Evolutionary conservation across 2,797 vertebrate species (phyloP).

Genomic region (Typhlichthys eigenmanni): DNA sequence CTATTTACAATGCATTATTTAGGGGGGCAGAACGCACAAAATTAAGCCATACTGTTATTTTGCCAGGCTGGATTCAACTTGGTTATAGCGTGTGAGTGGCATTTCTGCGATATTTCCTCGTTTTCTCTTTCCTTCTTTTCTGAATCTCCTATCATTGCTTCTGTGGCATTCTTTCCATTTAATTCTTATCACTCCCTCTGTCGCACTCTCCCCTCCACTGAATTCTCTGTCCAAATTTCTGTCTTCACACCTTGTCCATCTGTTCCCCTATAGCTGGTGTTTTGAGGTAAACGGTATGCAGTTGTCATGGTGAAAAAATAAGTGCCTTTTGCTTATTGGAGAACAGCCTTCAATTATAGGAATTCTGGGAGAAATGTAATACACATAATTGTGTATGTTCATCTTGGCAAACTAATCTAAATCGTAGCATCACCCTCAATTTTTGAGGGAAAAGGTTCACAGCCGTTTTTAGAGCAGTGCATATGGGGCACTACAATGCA

Average conservation of each 20-base stretch:
- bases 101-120: background rate
- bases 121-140: slow-evolving; percentile 17
- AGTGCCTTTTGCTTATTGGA: slow-evolving; percentile 75
- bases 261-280: slow-evolving; percentile 54
- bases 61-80: slow-evolving; percentile 53
- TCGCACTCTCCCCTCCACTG: slow-evolving; percentile 31
- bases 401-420: slow-evolving; percentile 32
- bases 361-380: slow-evolving; percentile 78
- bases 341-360: slow-evolving; percentile 74
- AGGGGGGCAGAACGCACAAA: slow-evolving; percentile 55
- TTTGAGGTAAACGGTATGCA: slow-evolving; percentile 76
- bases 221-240: slow-evolving; percentile 43
- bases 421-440: slow-evolving; percentile 31
- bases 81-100: slow-evolving; percentile 22
- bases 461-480: slow-evolving; percentile 42
- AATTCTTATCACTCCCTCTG: slow-evolving; percentile 23
- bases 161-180: background rate
- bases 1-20: slow-evolving; percentile 15
- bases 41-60: slow-evolving; percentile 60
- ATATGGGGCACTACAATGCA: slow-evolving; percentile 30
- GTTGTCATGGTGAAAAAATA: slow-evolving; percentile 74
- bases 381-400: slow-evolving; percentile 4
- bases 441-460: slow-evolving; percentile 32
- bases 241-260: slow-evolving; percentile 13
- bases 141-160: slow-evolving; percentile 12